phyloP scores from a whole-genome alignment of 2,797 vertebrate genomes.

The Notamacropus eugenii region DNA sequence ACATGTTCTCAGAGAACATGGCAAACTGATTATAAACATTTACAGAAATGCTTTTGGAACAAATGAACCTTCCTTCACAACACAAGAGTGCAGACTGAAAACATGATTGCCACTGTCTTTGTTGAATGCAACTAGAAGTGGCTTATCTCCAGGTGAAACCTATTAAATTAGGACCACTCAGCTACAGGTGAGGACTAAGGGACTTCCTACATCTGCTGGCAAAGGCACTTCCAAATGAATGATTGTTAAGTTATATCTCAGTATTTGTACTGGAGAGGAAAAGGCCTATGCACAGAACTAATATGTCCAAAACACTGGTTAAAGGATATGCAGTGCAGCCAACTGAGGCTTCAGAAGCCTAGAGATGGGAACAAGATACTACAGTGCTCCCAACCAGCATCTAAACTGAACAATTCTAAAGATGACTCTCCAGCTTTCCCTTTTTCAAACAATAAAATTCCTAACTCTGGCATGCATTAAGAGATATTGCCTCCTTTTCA shows the following conservation, averaged over 20 bases:
- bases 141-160: not conserved
- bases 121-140: not conserved
- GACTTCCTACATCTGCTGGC: not conserved
- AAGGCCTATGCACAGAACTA: not conserved
- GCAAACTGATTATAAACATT: not conserved
- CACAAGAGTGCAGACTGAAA: not conserved
- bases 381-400: not conserved
- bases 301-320: not conserved
- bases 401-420: not conserved
- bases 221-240: not conserved
- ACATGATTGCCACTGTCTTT: not conserved
- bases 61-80: not conserved
- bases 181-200: not conserved
- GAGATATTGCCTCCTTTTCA: not conserved
- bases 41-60: not conserved
- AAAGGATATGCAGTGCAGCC: not conserved
- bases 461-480: not conserved
- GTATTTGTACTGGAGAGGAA: not conserved
- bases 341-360: not conserved
- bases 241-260: not conserved
- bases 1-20: not conserved
- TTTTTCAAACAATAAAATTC: not conserved
- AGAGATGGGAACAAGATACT: not conserved
- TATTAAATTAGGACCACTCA: not conserved
- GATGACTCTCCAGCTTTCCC: not conserved